Evolutionary conservation across 2,797 vertebrate species (phyloP), one percentile per base, ranked within the genome.

Genomic region (Eurystomus glaucurus): DNA sequence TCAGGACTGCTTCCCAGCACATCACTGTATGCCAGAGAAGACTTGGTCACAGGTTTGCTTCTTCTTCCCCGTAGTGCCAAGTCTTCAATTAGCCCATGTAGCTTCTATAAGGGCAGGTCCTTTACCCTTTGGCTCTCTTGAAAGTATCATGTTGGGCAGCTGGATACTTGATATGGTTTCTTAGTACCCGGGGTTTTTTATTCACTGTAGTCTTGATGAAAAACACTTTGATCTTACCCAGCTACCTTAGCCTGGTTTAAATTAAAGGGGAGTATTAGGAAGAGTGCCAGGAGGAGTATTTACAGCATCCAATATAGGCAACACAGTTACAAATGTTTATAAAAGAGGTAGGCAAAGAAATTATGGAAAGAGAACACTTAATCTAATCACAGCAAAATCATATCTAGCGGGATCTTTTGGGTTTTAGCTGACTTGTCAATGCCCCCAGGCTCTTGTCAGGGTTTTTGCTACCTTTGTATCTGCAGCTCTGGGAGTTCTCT

Each of bases 341-440:
- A 86, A 68, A 90, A 92, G 72, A 93, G 46, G 48, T 60, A 93
- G 85, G 68, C 0, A 0, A 90, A 93, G 76, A 94, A 94, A 94
- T 92, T 85, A 83, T 48, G 48, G 76, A 83, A 86, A 88, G 31
- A 94, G 91, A 88, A 95, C 93, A 95, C 65, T 94, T 97, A 94
- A 95, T 96, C 95, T 97, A 94, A 88, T 88, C 65, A 75, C 43
- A 86, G 69, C 57, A 90, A 88, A 19, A 33, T 94, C n/a, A 14
- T 84, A 86, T 92, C 57, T 88, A 74, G 43, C 37, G 84, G 72
- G 48, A 92, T 90, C 52, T 88, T 86, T 78, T 41, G 37, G 19
- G 13, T 75, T 95, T 92, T 7, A 0, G 3, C 57, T 88, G 80
- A 71, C 52, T 84, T 94, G 72, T 81, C 28, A 86, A 15, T 68